Evolutionary conservation across 2,888 invertebrate species (phyloP).

Genomic region (Acleris cristana): DNA sequence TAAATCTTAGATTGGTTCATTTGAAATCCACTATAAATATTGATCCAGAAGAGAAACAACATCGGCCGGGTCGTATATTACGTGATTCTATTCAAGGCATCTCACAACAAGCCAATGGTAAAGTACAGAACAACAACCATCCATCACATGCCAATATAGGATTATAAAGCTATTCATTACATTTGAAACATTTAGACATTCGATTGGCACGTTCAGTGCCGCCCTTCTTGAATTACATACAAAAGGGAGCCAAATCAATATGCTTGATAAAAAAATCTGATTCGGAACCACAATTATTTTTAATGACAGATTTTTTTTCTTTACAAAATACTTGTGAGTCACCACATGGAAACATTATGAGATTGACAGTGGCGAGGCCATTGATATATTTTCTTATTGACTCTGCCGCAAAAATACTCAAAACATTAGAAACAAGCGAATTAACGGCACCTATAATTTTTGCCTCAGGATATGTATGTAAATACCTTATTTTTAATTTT

Average conservation of each 20-base stretch:
- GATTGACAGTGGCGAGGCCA: no score
- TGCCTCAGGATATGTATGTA: not conserved
- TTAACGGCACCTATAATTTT: no score
- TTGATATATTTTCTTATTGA: no score
- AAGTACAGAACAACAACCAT: conserved; percentile 51
- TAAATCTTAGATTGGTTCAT: not conserved
- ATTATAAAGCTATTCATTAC: conserved; percentile 38
- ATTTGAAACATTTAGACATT: conserved; percentile 27
- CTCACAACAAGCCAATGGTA: conserved; percentile 58
- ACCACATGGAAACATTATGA: no score
- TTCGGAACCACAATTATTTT: no score
- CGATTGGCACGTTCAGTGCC: not conserved
- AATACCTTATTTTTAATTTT: conserved; percentile 40
- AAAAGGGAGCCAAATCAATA: no score
- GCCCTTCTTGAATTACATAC: no score
- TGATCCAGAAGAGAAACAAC: conserved; percentile 48
- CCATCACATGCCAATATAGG: conserved; percentile 46
- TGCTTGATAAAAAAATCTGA: no score
- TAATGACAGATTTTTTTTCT: no score
- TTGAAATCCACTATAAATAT: conserved; percentile 46
- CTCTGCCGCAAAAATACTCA: no score
- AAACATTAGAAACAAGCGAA: no score
- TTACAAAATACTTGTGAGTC: no score
- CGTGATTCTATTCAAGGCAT: conserved; percentile 56
- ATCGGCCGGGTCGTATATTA: conserved; percentile 47